Conservation (phyloP, 1,140 invertebrate species). For the Drosophila serrata region DNA sequence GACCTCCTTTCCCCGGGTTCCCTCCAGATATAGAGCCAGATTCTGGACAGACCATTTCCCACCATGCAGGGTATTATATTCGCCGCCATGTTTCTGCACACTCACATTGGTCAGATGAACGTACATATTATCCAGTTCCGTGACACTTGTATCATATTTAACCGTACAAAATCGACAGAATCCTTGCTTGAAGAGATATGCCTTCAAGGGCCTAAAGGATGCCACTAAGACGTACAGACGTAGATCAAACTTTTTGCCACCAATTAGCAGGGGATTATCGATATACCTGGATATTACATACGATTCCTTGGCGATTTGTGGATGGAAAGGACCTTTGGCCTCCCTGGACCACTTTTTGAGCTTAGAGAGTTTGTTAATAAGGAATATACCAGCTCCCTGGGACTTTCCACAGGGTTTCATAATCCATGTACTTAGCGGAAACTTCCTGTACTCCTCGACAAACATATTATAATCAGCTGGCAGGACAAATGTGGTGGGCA, state of each 20-base stretch:
- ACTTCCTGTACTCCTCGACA: constrained; percentile 96
- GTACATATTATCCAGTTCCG: constrained; percentile 93
- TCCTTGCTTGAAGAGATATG: constrained; percentile 94
- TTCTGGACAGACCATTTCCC: constrained; percentile 98
- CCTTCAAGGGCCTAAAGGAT: constrained; percentile 92
- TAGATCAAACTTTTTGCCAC: constrained; percentile 95
- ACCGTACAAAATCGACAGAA: constrained; percentile 93
- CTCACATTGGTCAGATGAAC: constrained; percentile 96
- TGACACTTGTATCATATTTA: constrained; percentile 92
- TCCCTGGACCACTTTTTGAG: constrained; percentile 95
- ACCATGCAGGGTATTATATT: constrained; percentile 97
- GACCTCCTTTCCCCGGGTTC: constrained; percentile 94
- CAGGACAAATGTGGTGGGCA: constrained; percentile 96
- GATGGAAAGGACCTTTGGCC: constrained; percentile 92
- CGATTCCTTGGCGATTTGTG: constrained; percentile 93
- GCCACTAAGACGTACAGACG: constrained; percentile 94
- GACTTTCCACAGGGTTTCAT: constrained; percentile 98
- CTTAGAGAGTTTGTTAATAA: constrained; percentile 95
- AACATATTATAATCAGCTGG: constrained; percentile 98
- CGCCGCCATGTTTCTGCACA: constrained; percentile 93
- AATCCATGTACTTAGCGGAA: constrained; percentile 97
- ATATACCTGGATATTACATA: constrained; percentile 97
- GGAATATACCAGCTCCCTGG: constrained; percentile 94
- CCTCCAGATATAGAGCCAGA: constrained; percentile 95
- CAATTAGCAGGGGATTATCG: constrained; percentile 93